Evolutionary conservation across 2,113 vertebrate species (phyloP), one percentile per base, ranked within the genome.

Genomic region (Cryptoleucopteryx plumbea): DNA sequence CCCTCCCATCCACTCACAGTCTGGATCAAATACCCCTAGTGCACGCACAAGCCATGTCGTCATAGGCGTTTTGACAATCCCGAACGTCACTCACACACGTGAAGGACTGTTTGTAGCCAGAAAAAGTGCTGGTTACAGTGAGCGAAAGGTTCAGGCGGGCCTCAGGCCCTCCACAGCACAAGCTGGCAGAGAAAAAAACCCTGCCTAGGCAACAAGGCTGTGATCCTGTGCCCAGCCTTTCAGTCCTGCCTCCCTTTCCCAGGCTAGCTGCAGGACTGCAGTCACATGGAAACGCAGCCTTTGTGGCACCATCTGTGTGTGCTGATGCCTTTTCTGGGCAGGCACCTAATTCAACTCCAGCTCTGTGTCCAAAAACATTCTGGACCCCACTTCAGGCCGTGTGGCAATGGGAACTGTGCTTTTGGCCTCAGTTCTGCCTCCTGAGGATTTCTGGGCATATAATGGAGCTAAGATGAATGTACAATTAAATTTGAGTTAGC

Each of bases 221-320:
- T 91, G 91, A 97, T 89, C 80, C 72, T 9, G 3, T 86, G 86
- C 80, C 91, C 89, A 92, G 86, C 27, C 63, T 91, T 95, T 92
- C 82, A 92, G 63, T 45, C 67, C 55, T 73, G 27, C 15, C 70
- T 91, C 42, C 78, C 17, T 90, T 96, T 94, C 91, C 91, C 94
- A 94, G 88, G 79, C 86, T 63, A 82, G 56, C 58, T 1, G 2
- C 13, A 3, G 45, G 83, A 81, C 63, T 73, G 58, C 67, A 90
- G 86, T 48, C 0, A 9, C 82, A 88, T 42, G 71, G 92, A 93
- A 93, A 91, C 3, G 2, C 47, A 92, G 67, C 18, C 71, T 61
- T 93, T 86, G 79, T 83, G 74, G 62, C 71, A 66, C n/a, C 0
- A 3, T 45, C 40, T 81, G 63, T 58, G 50, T 66, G 74, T 0